These are phyloP conservation scores for Clanis bilineata DNA, from an alignment of 2,888 invertebrate genomes.

Conservation along the genomic window DNA sequence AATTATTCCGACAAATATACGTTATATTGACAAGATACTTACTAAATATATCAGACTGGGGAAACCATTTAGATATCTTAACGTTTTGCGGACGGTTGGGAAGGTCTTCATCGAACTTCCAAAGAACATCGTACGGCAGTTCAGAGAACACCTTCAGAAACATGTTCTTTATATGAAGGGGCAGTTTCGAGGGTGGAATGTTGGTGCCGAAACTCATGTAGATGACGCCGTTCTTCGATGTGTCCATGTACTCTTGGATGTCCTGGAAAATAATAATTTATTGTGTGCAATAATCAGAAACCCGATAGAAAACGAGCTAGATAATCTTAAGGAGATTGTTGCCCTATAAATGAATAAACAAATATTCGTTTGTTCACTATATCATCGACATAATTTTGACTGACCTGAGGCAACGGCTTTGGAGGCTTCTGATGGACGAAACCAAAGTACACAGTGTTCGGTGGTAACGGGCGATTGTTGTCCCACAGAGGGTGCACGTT, in stretches of 20 bases:
- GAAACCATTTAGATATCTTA: slow-evolving; percentile 22
- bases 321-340: too few species aligned
- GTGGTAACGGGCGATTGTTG: slow-evolving; percentile 49
- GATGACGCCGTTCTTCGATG: slow-evolving; percentile 54
- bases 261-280: slow-evolving; percentile 34
- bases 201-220: slow-evolving; percentile 64
- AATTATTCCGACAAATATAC: too few species aligned
- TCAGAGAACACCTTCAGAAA: slow-evolving; percentile 51
- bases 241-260: slow-evolving; percentile 48
- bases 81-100: slow-evolving; percentile 49
- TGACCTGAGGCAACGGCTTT: slow-evolving; percentile 47
- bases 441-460: slow-evolving; percentile 54
- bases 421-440: slow-evolving; percentile 51
- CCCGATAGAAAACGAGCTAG: too few species aligned
- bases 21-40: slow-evolving; percentile 11
- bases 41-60: slow-evolving; percentile 23
- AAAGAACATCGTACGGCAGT: slow-evolving; percentile 58
- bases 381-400: too few species aligned
- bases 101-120: slow-evolving; percentile 55
- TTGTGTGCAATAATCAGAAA: too few species aligned
- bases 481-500: slow-evolving; percentile 52
- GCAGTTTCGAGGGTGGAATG: slow-evolving; percentile 39
- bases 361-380: too few species aligned
- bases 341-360: too few species aligned
- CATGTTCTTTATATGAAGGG: slow-evolving; percentile 36